Evolutionary conservation across 2,797 vertebrate genomes (phyloP), one percentile per base, ranked within the genome.

Genomic region (Amphiprion clarkii): DNA sequence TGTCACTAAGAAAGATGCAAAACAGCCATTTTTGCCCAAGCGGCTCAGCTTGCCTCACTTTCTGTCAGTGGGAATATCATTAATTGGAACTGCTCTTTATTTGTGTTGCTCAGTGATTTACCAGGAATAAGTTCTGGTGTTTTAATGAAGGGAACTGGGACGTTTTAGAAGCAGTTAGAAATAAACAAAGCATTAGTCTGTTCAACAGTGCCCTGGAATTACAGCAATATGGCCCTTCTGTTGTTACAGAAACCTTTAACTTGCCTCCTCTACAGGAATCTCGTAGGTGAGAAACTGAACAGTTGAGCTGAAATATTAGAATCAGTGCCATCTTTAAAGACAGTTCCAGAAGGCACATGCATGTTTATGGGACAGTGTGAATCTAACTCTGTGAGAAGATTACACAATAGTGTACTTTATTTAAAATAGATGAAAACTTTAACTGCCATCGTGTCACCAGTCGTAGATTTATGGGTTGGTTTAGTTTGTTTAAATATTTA

Each of bases 61-160:
- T 17, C 53, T 29, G 25, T 31, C 27, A 31, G 25, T 56, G 27
- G 19, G 54, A 56, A 33, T 56, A 33, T n/a, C 54, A 33, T 83
- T 72, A 78, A 62, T 62, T 59, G 56, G 78, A 80, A 60, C 29
- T 46, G 59, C 48, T 59, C 14, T 79, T 57, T 40, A 66, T 74
- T 60, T 63, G 42, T 60, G 23, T 12, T 11, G 21, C 51, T 58
- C 46, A 59, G 49, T 40, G 39, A 62, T 71, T 74, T 11, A 17
- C 31, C 1, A 31, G 40, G 6, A 70, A 23, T 58, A 54, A 8
- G 16, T 56, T 56, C 16, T 31, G 1, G 54, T 40, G 17, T 42
- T 73, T 40, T 63, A 53, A 67, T 71, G 36, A 75, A 55, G 33
- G 56, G 77, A 78, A 62, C 6, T 59, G 2, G 23, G 25, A 6